phyloP scores from a whole-genome alignment of 2,888 invertebrate species.

The Sepiola atlantica region DNA sequence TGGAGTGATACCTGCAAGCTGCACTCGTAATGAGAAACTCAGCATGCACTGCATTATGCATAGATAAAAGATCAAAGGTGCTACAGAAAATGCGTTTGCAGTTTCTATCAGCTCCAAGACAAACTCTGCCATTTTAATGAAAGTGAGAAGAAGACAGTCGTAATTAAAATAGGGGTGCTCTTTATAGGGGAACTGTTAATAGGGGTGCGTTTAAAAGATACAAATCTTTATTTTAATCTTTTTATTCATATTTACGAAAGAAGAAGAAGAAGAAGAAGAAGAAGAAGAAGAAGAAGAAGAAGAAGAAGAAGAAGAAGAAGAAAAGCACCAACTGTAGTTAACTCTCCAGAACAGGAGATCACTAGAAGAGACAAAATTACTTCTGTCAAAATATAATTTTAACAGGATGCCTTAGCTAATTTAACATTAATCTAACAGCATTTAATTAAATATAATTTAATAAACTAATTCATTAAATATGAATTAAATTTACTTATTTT shows the following conservation, averaged over 20 bases:
- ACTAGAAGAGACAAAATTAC: not conserved
- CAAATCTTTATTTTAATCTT: not conserved
- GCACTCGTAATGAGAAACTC: constrained; percentile 24
- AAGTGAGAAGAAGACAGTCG: not conserved
- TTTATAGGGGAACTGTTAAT: not conserved
- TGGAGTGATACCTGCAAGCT: constrained; percentile 34
- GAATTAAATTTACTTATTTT: not conserved
- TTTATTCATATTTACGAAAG: not conserved
- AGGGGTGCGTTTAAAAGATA: not conserved
- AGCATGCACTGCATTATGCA: constrained; percentile 44
- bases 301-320: too few species aligned
- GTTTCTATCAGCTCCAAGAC: not conserved
- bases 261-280: too few species aligned
- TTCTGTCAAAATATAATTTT: not conserved
- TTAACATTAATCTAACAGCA: not conserved
- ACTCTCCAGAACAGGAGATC: not conserved
- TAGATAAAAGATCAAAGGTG: constrained; percentile 40
- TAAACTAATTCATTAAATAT: not conserved
- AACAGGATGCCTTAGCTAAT: not conserved
- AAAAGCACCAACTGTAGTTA: not conserved
- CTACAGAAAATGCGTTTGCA: not conserved
- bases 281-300: too few species aligned
- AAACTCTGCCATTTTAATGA: not conserved
- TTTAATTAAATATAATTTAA: not conserved
- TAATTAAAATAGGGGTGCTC: not conserved